phyloP scores from a whole-genome alignment of 2,113 vertebrate genomes.

The Ciconia stormi region DNA sequence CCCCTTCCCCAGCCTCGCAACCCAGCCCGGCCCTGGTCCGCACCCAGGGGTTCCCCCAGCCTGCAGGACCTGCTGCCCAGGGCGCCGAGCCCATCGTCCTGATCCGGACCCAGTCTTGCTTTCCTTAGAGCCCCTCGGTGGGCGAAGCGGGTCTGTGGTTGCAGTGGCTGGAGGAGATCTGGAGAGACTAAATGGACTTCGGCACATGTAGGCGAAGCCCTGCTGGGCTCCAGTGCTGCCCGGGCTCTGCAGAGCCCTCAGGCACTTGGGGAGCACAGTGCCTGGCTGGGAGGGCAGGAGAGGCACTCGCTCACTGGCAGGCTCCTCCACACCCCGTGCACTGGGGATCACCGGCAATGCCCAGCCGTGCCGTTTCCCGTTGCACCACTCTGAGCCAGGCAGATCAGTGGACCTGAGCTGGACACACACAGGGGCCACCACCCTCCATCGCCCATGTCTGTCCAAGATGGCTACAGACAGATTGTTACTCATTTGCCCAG shows the following conservation, averaged over 20 bases:
- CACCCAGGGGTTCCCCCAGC: neutral
- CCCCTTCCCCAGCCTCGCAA: neutral
- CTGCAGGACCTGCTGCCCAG: neutral
- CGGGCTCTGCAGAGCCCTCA: neutral
- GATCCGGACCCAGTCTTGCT: neutral
- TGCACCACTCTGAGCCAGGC: neutral
- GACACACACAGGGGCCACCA: neutral
- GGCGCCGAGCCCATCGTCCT: neutral
- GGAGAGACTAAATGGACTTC: neutral
- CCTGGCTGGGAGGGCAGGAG: neutral
- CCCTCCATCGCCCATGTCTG: neutral
- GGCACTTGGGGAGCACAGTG: neutral
- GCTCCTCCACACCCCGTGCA: fast-evolving
- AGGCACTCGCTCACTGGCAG: fast-evolving
- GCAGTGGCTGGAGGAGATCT: neutral
- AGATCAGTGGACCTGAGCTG: neutral
- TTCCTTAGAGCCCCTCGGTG: neutral
- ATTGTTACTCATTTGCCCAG: neutral
- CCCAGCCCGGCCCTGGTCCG: neutral
- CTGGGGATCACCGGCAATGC: neutral
- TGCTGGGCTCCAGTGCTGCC: neutral
- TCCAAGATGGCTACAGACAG: neutral
- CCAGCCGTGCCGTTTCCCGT: neutral
- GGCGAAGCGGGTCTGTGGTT: neutral
- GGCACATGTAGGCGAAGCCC: neutral